phyloP scores from a whole-genome alignment of 2,888 invertebrate species.

The Eugnorisma glareosa region DNA sequence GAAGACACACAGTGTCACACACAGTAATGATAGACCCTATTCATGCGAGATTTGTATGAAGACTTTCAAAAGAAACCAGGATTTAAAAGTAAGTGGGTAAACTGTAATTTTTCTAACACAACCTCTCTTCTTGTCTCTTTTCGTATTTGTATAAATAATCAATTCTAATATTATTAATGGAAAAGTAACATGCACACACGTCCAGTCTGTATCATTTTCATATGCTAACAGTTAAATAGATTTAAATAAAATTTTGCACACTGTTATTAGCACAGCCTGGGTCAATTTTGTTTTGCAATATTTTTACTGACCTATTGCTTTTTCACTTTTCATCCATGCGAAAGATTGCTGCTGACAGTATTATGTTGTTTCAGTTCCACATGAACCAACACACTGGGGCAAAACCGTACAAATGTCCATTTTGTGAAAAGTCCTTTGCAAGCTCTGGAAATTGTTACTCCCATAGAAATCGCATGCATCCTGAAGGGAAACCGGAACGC shows the following conservation, averaged over 20 bases:
- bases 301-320: not conserved
- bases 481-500: slow-evolving; percentile 83
- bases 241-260: too few species aligned
- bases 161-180: not conserved
- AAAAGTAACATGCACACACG: not conserved
- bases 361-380: slow-evolving; percentile 90
- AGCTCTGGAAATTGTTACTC: slow-evolving; percentile 94
- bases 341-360: slow-evolving; percentile 5
- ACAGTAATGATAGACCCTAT: slow-evolving; percentile 93
- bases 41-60: slow-evolving; percentile 93
- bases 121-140: too few species aligned
- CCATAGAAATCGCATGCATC: slow-evolving; percentile 93
- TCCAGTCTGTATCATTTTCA: not conserved
- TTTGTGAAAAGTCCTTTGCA: slow-evolving; percentile 93
- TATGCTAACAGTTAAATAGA: not conserved
- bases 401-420: slow-evolving; percentile 93
- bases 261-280: too few species aligned
- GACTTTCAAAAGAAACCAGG: slow-evolving; percentile 93
- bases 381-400: slow-evolving; percentile 94
- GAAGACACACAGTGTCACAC: slow-evolving; percentile 93
- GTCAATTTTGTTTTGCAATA: not conserved
- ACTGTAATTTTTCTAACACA: not conserved
- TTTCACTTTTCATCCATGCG: not conserved
- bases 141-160: too few species aligned
- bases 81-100: slow-evolving; percentile 91